Evolutionary conservation across 1,140 invertebrate species (phyloP), one percentile per base, ranked within the genome.

Genomic region (Calliopsis andreniformis): DNA sequence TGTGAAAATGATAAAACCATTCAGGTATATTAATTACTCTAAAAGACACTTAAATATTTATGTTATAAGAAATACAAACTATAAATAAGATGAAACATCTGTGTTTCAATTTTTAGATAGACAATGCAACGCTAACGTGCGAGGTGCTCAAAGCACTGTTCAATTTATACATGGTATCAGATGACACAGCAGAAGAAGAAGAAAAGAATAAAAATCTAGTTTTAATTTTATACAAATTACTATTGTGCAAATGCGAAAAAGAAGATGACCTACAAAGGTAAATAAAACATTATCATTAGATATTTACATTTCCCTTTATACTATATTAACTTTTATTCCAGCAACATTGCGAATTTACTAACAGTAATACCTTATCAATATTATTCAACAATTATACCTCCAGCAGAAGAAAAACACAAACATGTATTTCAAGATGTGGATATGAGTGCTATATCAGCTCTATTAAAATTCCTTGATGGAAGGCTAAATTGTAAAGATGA

Each of bases 141-240:
- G 97, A 99, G 92, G 94, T 97, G 79, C 93, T 98, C 8, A 98
- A 98, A 92, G 95, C 96, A 16, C 93, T 98, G 71, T 99, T 98
- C 88, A 99, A 98, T 90, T 90, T 99, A 72, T 91, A 92, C 53
- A 92, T 93, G 76, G 88, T 92, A 16, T 88, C 90, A 32, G 89
- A 92, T 8, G 89, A 92, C 35, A 84, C 89, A 72, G 93, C 96
- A 86, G 94, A 95, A 81, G 95, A 97, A 85, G 94, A 96, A 82
- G 94, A 94, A 1, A 95, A 95, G 87, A 95, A 95, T 85, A 91
- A 95, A 80, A 93, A 95, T 75, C 88, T 98, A 56, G 95, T 96
- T 43, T 93, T 93, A 53, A 94, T 97, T 66, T 92, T 98, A 23
- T 94, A 95, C 55, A 94, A 94, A 72, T 90, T 98, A 43, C 90